These are phyloP conservation scores for Drosophila pruinosa DNA, from an alignment of 1,140 invertebrate species.

Conservation along the genomic window DNA sequence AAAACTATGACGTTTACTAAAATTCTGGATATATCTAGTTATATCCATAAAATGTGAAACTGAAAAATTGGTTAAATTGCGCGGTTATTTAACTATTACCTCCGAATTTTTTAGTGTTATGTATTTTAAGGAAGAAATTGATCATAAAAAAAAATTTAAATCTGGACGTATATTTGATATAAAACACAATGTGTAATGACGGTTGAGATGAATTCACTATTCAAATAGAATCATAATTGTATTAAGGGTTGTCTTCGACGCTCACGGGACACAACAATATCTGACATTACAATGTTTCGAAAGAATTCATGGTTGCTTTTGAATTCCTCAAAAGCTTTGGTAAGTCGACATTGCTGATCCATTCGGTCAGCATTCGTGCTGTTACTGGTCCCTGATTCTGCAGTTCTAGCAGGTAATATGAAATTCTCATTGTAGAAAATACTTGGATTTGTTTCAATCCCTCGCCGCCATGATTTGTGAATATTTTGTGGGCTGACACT, in stretches of 20 bases:
- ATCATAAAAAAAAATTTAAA: no score
- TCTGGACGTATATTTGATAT: slow-evolving; percentile 33
- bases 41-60: no score
- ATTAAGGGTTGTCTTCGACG: slow-evolving; percentile 58
- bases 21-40: no score
- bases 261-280: slow-evolving; percentile 55
- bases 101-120: no score
- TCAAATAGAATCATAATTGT: slow-evolving; percentile 48
- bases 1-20: no score
- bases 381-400: slow-evolving; percentile 50
- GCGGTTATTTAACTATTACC: no score
- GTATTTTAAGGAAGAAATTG: not conserved
- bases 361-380: not conserved
- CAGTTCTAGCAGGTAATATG: not conserved
- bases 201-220: not conserved
- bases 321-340: slow-evolving; percentile 45
- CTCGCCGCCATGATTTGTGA: slow-evolving; percentile 6
- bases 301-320: slow-evolving; percentile 54
- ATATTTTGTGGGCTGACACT: slow-evolving; percentile 51
- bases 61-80: no score
- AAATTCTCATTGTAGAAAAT: slow-evolving; percentile 41
- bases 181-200: slow-evolving; percentile 44
- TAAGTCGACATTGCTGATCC: slow-evolving; percentile 20
- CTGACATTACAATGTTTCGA: slow-evolving; percentile 57
- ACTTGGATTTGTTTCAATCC: not conserved